Conservation (phyloP, 2,113 vertebrate species). For the Megaleporinus macrocephalus region DNA sequence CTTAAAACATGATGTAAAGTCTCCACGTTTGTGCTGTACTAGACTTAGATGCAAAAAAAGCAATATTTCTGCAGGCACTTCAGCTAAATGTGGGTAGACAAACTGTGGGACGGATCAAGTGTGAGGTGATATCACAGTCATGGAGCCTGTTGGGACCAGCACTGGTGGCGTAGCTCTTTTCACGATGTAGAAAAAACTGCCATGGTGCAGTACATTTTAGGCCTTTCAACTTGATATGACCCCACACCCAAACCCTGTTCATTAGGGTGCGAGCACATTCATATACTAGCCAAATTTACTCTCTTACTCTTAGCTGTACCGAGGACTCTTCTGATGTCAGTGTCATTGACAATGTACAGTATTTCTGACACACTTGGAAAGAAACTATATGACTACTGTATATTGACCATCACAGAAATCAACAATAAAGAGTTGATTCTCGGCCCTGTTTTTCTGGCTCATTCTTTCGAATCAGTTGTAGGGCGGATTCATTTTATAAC, state of each 20-base stretch:
- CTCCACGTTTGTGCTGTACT: slow-evolving; percentile 48
- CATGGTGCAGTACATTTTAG: slow-evolving; percentile 4
- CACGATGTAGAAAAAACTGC: slow-evolving; percentile 8
- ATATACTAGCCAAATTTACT: slow-evolving; percentile 37
- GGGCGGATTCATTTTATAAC: no score
- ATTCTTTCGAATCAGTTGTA: background rate
- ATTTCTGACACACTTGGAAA: slow-evolving; percentile 57
- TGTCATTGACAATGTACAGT: slow-evolving; percentile 64
- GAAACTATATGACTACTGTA: slow-evolving; percentile 48
- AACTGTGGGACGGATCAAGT: background rate
- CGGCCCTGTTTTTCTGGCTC: slow-evolving; percentile 17
- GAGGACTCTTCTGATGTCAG: slow-evolving; percentile 53
- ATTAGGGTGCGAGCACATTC: slow-evolving; percentile 41
- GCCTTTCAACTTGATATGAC: slow-evolving; percentile 24
- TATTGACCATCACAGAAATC: slow-evolving; percentile 46
- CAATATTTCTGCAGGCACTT: slow-evolving; percentile 53
- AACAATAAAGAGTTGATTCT: slow-evolving; percentile 59
- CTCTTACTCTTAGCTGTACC: slow-evolving; percentile 51
- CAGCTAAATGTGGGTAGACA: slow-evolving; percentile 23
- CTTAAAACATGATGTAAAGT: slow-evolving; percentile 11
- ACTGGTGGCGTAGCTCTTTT: slow-evolving; percentile 16
- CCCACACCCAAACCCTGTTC: slow-evolving; percentile 39
- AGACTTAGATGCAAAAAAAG: slow-evolving; percentile 53
- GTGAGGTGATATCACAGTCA: slow-evolving; percentile 27
- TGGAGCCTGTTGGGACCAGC: slow-evolving; percentile 8